Percentiles rank a stretch among this genome's conserved stretches.
These are phyloP conservation scores for Symphodus melops DNA, from an alignment of 2,113 vertebrate species.

Conservation along the genomic window DNA sequence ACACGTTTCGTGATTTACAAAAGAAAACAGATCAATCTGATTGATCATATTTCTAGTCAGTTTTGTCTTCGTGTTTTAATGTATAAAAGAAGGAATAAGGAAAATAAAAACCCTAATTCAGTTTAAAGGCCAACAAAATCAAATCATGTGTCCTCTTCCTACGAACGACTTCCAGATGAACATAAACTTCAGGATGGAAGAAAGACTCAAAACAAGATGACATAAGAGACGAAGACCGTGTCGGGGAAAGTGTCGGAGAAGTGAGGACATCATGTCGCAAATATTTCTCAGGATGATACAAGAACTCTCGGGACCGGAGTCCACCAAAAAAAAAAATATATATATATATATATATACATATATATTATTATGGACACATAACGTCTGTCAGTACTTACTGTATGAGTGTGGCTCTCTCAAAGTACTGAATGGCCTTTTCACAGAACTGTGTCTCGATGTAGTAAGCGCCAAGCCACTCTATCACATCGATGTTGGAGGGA, in stretches of 20 bases:
- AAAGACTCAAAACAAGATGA: neutral
- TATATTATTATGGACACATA: neutral
- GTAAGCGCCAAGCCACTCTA: conserved; percentile 97
- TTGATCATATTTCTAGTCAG: neutral
- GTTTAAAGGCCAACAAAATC: neutral
- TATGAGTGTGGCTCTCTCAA: conserved; percentile 97
- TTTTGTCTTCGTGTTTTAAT: no score
- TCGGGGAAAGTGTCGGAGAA: neutral
- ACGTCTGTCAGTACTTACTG: conserved; percentile 86
- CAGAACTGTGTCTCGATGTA: conserved; percentile 97
- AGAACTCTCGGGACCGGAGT: neutral
- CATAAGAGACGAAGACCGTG: neutral
- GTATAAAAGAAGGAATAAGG: no score
- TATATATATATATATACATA: no score
- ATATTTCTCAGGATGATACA: neutral
- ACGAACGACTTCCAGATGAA: conserved; percentile 23
- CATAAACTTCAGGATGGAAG: neutral
- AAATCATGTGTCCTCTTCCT: conserved; percentile 6
- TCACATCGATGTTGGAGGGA: conserved; percentile 95
- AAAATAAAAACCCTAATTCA: neutral
- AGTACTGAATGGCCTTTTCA: conserved; percentile 98
- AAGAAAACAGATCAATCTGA: neutral
- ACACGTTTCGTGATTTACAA: neutral
- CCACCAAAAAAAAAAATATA: no score
- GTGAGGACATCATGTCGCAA: neutral